Percentiles rank a stretch among this genome's conserved stretches.
These are phyloP conservation scores for Narcine bancroftii DNA, from an alignment of 2,113 vertebrate genomes.

Conservation along the genomic window DNA sequence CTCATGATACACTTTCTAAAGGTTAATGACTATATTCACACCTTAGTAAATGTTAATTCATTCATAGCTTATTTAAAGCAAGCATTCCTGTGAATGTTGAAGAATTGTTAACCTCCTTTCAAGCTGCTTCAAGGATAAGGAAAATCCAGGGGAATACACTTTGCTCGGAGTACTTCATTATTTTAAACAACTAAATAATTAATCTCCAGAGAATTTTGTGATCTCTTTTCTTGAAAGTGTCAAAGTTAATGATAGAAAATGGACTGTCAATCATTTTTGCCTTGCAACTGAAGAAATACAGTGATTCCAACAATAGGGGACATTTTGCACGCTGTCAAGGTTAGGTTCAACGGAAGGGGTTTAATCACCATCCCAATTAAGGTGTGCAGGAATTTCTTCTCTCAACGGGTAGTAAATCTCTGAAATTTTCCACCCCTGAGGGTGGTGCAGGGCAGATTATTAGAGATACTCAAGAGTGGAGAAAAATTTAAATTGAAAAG, in stretches of 20 bases:
- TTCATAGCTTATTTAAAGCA: constrained; percentile 7
- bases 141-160: not conserved
- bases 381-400: too few relatives aligned
- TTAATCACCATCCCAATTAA: too few relatives aligned
- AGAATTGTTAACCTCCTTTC: not conserved
- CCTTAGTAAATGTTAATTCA: not conserved
- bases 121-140: not conserved
- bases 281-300: not conserved
- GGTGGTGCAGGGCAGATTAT: too few relatives aligned
- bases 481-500: too few relatives aligned
- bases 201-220: constrained; percentile 12
- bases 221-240: not conserved
- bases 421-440: too few relatives aligned
- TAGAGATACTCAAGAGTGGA: too few relatives aligned
- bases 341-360: not conserved
- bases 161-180: not conserved
- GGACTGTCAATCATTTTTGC: not conserved
- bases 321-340: not conserved
- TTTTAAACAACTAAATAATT: constrained; percentile 13
- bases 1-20: not conserved
- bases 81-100: not conserved
- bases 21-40: not conserved
- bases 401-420: too few relatives aligned
- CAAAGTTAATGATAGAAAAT: not conserved
- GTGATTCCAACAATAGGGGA: not conserved